Conservation (phyloP, 2,797 vertebrate species). For the Oreochromis mossambicus region DNA sequence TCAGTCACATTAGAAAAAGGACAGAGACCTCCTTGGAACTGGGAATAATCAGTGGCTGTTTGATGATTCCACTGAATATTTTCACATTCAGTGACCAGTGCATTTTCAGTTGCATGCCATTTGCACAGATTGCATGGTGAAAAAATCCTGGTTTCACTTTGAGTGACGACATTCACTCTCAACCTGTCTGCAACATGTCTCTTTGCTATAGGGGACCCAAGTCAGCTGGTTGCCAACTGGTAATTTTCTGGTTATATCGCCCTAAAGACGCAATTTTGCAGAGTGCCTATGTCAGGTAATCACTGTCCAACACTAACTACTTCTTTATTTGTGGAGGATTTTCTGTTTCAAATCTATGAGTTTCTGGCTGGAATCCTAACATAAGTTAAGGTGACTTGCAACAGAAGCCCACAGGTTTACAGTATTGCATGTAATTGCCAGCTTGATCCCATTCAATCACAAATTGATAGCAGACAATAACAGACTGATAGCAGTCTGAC, state of each 20-base stretch:
- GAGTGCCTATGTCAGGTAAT: not conserved
- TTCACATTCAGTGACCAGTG: no score
- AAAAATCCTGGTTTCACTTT: not conserved
- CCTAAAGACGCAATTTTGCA: not conserved
- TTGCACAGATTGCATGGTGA: not conserved
- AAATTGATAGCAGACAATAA: not conserved
- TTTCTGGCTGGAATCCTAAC: not conserved
- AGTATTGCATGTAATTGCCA: not conserved
- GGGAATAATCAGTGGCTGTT: not conserved
- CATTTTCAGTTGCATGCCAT: not conserved
- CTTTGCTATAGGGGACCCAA: not conserved
- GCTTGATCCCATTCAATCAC: not conserved
- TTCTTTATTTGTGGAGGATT: not conserved
- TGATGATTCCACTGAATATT: not conserved
- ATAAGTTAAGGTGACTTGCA: not conserved
- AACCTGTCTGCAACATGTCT: not conserved
- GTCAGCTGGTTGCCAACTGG: not conserved
- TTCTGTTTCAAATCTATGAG: not conserved
- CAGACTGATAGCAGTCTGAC: not conserved
- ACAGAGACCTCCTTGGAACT: not conserved
- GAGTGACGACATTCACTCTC: not conserved
- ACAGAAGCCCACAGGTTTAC: not conserved
- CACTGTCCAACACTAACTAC: not conserved
- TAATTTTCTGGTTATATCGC: not conserved
- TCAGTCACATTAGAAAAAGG: not conserved